Evolutionary conservation across 2,797 vertebrate genomes (phyloP).

Genomic region (Brachyrhaphis roseni): DNA sequence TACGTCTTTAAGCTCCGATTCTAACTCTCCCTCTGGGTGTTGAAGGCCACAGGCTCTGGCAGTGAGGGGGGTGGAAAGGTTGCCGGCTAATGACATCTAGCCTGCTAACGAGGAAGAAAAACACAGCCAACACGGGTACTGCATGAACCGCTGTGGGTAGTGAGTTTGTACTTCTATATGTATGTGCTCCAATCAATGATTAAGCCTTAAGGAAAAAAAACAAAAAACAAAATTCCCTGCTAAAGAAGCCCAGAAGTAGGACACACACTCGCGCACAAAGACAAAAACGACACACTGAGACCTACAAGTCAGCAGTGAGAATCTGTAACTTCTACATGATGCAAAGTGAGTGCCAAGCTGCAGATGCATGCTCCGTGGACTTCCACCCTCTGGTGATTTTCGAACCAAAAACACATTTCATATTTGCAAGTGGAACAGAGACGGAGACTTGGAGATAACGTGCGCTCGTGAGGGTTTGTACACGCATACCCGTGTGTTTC

Average conservation of each 20-base stretch:
- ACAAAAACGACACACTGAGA: conserved; percentile 13
- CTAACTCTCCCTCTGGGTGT: conserved; percentile 55
- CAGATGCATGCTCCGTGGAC: conserved; percentile 48
- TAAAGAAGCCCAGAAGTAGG: conserved; percentile 45
- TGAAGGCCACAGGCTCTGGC: conserved; percentile 54
- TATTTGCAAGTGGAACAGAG: conserved; percentile 46
- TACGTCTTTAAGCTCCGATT: conserved; percentile 74
- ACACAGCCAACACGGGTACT: conserved; percentile 32
- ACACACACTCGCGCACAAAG: not conserved
- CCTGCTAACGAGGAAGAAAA: conserved; percentile 64
- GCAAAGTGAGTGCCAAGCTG: conserved; percentile 55
- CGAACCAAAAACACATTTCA: conserved; percentile 49
- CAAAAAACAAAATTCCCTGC: conserved; percentile 16
- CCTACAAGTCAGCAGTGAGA: conserved; percentile 28
- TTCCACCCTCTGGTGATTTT: conserved; percentile 64
- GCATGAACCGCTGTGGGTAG: not conserved
- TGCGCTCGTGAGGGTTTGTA: not conserved
- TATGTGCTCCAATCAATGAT: conserved; percentile 28
- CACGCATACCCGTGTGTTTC: conserved; percentile 8
- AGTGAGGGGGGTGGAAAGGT: conserved; percentile 40
- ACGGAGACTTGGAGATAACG: conserved; percentile 1
- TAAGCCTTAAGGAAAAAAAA: conserved; percentile 18
- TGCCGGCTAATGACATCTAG: conserved; percentile 69
- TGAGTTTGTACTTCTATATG: conserved; percentile 9
- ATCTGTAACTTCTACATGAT: conserved; percentile 59